A percentile compares a stretch with the other conserved stretches of the same genome.
phyloP scores from a whole-genome alignment of 2,888 invertebrate genomes.

The Zeuzera pyrina region DNA sequence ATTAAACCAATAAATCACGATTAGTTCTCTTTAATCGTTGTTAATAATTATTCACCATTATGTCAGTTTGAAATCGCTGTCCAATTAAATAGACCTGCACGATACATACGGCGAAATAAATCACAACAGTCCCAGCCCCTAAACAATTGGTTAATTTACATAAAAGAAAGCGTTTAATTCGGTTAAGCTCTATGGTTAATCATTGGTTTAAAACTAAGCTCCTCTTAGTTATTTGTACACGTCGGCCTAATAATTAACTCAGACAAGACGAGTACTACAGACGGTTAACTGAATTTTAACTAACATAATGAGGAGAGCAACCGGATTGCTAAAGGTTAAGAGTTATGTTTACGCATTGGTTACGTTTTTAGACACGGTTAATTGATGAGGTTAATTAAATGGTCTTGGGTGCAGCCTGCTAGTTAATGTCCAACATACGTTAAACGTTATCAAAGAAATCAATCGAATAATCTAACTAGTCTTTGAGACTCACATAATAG shows the following conservation, averaged over 20 bases:
- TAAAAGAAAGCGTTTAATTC: constrained; percentile 64
- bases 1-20: no score
- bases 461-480: constrained; percentile 12
- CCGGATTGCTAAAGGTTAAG: constrained; percentile 47
- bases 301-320: constrained; percentile 45
- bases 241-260: constrained; percentile 58
- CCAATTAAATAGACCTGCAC: no score
- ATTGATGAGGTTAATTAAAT: constrained; percentile 32
- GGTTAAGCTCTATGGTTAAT: constrained; percentile 56
- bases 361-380: constrained; percentile 35
- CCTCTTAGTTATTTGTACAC: constrained; percentile 58
- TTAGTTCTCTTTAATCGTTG: no score
- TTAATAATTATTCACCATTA: no score
- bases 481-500: constrained; percentile 79
- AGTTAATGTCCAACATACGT: constrained; percentile 10
- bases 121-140: constrained; percentile 30
- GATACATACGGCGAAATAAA: no score
- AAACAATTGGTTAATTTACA: constrained; percentile 61
- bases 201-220: constrained; percentile 49
- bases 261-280: constrained; percentile 39
- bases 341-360: constrained; percentile 33
- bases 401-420: constrained; percentile 9
- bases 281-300: constrained; percentile 54
- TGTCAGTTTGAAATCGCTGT: no score
- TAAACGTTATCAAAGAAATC: neutral